Evolutionary conservation across 1,140 invertebrate genomes (phyloP).

Genomic region (Helicoverpa zea): DNA sequence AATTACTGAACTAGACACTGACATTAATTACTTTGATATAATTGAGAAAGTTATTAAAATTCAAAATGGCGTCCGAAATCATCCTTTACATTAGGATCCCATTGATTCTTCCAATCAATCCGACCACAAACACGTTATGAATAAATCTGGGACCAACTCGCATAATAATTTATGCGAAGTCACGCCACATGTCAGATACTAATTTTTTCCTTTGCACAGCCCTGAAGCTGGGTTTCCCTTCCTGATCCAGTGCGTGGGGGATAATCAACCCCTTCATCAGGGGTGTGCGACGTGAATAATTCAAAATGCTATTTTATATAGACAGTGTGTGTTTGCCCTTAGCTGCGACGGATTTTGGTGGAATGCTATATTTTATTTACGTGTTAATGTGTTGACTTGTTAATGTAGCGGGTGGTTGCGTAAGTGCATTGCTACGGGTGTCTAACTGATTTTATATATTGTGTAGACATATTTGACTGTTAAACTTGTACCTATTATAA

Average conservation of each 20-base stretch:
- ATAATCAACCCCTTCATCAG: constrained; percentile 60
- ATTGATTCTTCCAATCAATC: neutral
- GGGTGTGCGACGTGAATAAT: constrained; percentile 62
- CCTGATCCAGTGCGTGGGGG: constrained; percentile 59
- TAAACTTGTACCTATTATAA: too few relatives aligned
- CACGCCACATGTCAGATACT: constrained; percentile 44
- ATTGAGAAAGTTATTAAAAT: too few relatives aligned
- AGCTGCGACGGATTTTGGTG: constrained; percentile 12
- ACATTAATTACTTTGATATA: neutral
- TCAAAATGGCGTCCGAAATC: too few relatives aligned
- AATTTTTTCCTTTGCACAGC: constrained; percentile 46
- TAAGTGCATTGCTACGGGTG: too few relatives aligned
- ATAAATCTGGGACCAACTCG: constrained; percentile 8
- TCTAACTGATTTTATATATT: too few relatives aligned
- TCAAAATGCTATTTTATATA: constrained; percentile 61
- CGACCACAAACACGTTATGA: neutral
- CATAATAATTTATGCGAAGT: constrained; percentile 37
- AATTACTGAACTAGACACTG: too few relatives aligned
- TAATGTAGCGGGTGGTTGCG: neutral
- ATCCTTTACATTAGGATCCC: too few relatives aligned
- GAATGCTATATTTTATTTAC: constrained; percentile 26
- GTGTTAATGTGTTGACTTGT: constrained; percentile 24
- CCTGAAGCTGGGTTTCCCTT: constrained; percentile 56
- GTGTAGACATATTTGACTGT: too few relatives aligned
- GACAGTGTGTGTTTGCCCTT: constrained; percentile 49